These are phyloP conservation scores for Apis dorsata DNA, from an alignment of 1,140 invertebrate genomes.

Conservation along the genomic window DNA sequence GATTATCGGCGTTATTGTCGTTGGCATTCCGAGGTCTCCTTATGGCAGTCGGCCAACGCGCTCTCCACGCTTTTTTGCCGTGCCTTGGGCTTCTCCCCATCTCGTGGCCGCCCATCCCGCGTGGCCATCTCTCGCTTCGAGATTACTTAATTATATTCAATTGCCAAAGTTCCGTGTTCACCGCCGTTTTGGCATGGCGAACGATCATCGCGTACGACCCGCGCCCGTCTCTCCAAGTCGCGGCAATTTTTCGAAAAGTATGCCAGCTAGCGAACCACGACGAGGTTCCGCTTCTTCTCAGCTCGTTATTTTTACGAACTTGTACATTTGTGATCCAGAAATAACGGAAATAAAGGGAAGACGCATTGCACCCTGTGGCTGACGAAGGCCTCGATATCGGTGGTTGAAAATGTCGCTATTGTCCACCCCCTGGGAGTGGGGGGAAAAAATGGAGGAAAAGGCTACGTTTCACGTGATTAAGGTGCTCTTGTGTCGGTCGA, in stretches of 20 bases:
- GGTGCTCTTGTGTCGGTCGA: background rate
- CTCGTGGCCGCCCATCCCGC: constrained; percentile 37
- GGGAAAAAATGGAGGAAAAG: background rate
- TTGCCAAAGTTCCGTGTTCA: constrained; percentile 74
- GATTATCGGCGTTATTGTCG: constrained; percentile 75
- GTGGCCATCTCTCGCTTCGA: constrained; percentile 49
- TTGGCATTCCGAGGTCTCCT: constrained; percentile 72
- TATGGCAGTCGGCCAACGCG: constrained; percentile 75
- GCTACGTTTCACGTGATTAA: constrained; percentile 31
- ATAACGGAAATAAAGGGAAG: constrained; percentile 31
- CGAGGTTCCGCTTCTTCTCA: constrained; percentile 3
- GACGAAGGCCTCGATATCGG: constrained; percentile 13
- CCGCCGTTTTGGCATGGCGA: constrained; percentile 31
- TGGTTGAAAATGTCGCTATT: constrained; percentile 20
- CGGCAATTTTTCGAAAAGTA: constrained; percentile 50
- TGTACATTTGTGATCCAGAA: constrained; percentile 7
- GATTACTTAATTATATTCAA: constrained; percentile 78
- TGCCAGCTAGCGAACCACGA: constrained; percentile 21
- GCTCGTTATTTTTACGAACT: constrained; percentile 40
- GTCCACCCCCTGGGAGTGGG: background rate
- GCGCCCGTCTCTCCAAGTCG: background rate
- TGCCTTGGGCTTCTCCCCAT: constrained; percentile 37
- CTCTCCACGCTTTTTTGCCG: constrained; percentile 59
- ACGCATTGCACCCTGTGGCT: constrained; percentile 16
- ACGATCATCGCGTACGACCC: background rate